Base-by-base conservation (phyloP, 2,888 invertebrate genomes). In the Pammene aurita region DNA sequence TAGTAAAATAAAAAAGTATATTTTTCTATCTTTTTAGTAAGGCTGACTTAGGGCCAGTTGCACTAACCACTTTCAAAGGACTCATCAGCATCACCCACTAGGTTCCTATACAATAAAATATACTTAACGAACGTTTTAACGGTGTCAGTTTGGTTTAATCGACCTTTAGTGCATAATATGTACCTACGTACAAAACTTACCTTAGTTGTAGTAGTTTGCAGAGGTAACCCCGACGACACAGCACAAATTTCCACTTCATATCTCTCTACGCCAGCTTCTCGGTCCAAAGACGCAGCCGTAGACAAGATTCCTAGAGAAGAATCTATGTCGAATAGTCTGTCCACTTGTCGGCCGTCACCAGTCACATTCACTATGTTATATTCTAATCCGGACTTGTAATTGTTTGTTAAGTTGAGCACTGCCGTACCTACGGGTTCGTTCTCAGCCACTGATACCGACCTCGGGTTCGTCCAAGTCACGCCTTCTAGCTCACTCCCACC, bases 301-400 rank as follows among this genome's bases (percentile, higher is more conserved):
- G 97, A 96, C 76, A 99, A 91, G 79, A 97, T 96, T 57, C 98
- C 98, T 81, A 96, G 93, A 76, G 96, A 96, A 26, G 96, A 95
- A 90, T 98, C 98, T 81, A 99, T 96, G 83, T 97, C 97, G 86
- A 99, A 99, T 79, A 97, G 93, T 81, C 97, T 94, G 91, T 97
- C 97, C 83, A 97, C 96, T 92, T 96, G 96, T 76, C 93, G 94
- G 72, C 95, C 96, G 75, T 90, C 93, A 84, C 94, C 95, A 79
- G 96, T 96, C 87, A 96, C 96, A 92, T 96, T 96, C 79, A 97
- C 97, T 86, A 98, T 96, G 90, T 97, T 98, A 92, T 97, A 98
- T 87, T 97, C 97, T 85, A 98, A 94, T 66, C 94, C 94, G 66
- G 89, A 92, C 78, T 94, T 93, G 75, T 94, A 94, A 75, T 94